Evolutionary conservation across 2,113 vertebrate genomes (phyloP), one percentile per base, ranked within the genome.

Genomic region (Elaphurus davidianus): DNA sequence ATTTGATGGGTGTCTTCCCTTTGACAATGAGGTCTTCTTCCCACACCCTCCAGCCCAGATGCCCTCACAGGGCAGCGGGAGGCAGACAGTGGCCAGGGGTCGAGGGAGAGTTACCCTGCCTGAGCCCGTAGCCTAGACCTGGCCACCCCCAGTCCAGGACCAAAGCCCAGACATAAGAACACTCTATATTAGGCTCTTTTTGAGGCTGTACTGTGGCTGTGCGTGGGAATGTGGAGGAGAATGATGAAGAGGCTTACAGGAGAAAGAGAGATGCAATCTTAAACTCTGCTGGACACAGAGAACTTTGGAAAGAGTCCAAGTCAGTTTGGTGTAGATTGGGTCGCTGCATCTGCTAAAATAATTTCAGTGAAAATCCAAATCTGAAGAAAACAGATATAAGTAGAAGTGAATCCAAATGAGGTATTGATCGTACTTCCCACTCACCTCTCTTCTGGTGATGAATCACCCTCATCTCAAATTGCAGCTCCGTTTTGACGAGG

Each of bases 371-470:
- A 92, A 97, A 87, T 60, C 60, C 43, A 87, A 57, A 85, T 54
- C 86, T 90, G 11, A 47, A 93, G 90, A 87, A 96, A 97, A 90
- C 10, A 97, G 92, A 43, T 28, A 33, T 23, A 87, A 92, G 85
- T 93, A 94, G 88, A 91, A 94, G 57, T 86, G 30, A 95, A 96
- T 92, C 60, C 60, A 91, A 93, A 64, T 97, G 92, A 74, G 14
- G 15, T 90, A 95, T 95, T 60, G 78, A 97, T 96, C 40, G 87
- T 79, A 28, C 60, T 96, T 97, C 52, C 59, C 27, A 59, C 55
- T 95, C 17, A 71, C 52, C 52, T 94, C 40, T 96, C n/a, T 92
- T 62, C 74, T 67, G 40, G 40, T 90, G 47, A 90, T 89, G 91
- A 97, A 94, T 96, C 14, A 25, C 55, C 19, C 8, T 96, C 27